Base-by-base conservation (phyloP, 35 echinoderm and acorn worm species). In the Apostichopus japonicus region DNA sequence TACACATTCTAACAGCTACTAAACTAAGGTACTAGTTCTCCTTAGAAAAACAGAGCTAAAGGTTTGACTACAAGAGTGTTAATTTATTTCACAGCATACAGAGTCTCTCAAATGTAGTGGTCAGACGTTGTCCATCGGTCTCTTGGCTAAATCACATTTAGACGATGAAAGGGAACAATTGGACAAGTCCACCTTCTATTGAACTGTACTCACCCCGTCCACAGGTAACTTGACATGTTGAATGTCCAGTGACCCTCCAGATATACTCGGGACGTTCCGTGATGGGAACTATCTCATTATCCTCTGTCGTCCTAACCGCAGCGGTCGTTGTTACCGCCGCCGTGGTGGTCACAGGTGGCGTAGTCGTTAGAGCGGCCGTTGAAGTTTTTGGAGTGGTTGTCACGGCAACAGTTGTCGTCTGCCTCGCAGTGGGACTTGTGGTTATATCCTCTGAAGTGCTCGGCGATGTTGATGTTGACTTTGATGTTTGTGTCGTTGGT, bases 191-290 rank as follows among this genome's bases (percentile, higher is more conserved):
- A 44, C 33, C 4, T 44, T 44, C 4, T 1, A 44, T 44, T 44
- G 33, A 44, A 53, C 10, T 27, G 78, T 23, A 27, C 86, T 87
- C 24, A 87, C 86, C 86, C 24, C 86, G 58, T 65, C 63, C 56
- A 58, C 86, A 87, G 24, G 86, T 87, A 4, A 56, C 56, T 9
- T 56, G 54, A 71, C 86, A 87, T 10, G 86, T 53, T 13, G 86
- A 62, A 23, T 87, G 63, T 2, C 23, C 86, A 58, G 86, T 87
- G 10, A 87, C 86, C 63, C 63, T 87, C 86, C 86, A 87, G 9
- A 23, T 24, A 63, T 65, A 87, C 17, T 83, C 54, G 54, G 79
- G 79, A 4, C 11, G 11, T 67, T 67, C 63, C 19, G 63, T 67
- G 8, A 54, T 54, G 6, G 79, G 79, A 54, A 55, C 51, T n/a